Percentiles rank a stretch among this genome's conserved stretches.
Conservation (phyloP, 2,797 vertebrate species). For the Fringilla coelebs region DNA sequence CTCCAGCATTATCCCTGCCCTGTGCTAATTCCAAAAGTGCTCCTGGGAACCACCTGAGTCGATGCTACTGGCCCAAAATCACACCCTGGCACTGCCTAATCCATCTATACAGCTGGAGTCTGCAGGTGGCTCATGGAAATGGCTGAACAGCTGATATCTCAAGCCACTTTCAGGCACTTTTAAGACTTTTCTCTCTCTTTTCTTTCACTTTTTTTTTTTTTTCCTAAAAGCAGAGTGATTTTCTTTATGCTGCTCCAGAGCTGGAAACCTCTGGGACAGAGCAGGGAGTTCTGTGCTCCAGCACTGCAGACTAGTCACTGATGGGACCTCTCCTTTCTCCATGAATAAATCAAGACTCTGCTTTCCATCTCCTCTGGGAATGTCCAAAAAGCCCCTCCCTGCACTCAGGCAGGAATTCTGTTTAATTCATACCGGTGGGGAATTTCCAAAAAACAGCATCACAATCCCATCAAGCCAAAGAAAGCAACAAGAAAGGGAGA, state of each 20-base stretch:
- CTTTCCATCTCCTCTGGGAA: not conserved
- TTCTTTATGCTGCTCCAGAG: not conserved
- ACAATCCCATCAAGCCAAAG: not conserved
- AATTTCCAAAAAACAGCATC: not conserved
- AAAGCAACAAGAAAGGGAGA: not conserved
- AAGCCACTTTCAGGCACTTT: not conserved
- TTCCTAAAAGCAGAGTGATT: not conserved
- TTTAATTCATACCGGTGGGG: not conserved
- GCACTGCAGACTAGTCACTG: not conserved
- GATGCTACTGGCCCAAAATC: not conserved
- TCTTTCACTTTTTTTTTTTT: not conserved
- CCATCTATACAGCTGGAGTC: not conserved
- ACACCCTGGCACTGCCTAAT: not conserved
- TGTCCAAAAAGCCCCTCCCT: not conserved
- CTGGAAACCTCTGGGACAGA: not conserved
- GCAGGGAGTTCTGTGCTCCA: not conserved
- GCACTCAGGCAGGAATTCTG: not conserved
- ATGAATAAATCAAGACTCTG: not conserved
- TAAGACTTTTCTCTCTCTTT: not conserved
- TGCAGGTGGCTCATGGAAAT: not conserved
- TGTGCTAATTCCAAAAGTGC: not conserved
- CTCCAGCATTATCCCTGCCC: not conserved
- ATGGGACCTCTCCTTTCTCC: not conserved
- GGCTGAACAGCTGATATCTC: not conserved
- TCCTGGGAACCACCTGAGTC: not conserved